These are phyloP conservation scores for Bambusicola thoracicus DNA, from an alignment of 2,113 vertebrate genomes.

Conservation along the genomic window DNA sequence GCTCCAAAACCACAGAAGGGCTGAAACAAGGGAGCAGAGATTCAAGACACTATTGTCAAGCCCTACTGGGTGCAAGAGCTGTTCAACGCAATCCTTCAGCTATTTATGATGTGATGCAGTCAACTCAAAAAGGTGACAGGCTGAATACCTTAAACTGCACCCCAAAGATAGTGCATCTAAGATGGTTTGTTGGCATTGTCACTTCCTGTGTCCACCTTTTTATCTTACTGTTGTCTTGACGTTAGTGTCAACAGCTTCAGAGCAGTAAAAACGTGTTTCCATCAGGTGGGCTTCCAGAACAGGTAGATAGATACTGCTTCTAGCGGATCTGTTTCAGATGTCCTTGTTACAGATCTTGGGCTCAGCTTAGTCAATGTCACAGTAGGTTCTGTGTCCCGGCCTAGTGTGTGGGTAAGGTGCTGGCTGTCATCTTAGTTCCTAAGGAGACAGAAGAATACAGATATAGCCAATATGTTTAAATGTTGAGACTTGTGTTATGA, in stretches of 20 bases:
- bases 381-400: neutral
- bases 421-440: neutral
- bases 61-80: neutral
- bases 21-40: neutral
- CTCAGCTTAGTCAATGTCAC: fast-evolving
- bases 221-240: neutral
- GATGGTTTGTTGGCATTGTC: neutral
- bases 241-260: neutral
- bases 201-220: neutral
- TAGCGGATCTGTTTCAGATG: neutral
- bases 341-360: neutral
- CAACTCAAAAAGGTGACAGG: neutral
- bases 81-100: neutral
- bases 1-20: too few relatives aligned
- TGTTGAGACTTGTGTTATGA: neutral
- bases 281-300: neutral
- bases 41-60: neutral
- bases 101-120: neutral
- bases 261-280: neutral
- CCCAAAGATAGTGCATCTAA: neutral
- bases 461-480: neutral
- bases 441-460: neutral
- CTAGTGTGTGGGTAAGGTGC: neutral
- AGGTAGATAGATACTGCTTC: neutral
- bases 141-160: neutral